Conservation (phyloP, 2,113 vertebrate genomes). For the Chauna torquata region DNA sequence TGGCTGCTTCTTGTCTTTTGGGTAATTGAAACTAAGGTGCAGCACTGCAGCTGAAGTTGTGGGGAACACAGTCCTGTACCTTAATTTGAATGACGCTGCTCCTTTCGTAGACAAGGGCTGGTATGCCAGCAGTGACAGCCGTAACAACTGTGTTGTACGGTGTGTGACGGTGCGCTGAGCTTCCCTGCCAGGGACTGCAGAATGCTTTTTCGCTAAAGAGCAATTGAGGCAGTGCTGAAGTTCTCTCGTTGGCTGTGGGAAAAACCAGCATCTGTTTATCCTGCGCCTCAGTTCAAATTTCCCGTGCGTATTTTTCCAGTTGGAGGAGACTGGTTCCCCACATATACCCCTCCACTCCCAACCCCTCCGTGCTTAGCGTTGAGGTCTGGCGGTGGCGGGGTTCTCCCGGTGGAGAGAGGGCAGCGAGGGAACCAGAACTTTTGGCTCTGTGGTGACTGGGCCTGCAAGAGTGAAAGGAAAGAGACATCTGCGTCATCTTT, state of each 20-base stretch:
- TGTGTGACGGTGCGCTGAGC: not conserved
- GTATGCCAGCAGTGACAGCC: rapidly evolving
- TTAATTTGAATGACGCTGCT: not conserved
- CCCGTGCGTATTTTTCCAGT: not conserved
- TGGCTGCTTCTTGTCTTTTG: not conserved
- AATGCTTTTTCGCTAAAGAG: not conserved
- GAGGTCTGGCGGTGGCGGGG: not conserved
- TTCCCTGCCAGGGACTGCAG: not conserved
- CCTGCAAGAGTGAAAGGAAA: not conserved
- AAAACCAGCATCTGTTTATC: not conserved
- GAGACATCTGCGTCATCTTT: not conserved
- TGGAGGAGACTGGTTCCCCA: rapidly evolving
- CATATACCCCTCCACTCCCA: not conserved
- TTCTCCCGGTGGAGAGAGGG: not conserved
- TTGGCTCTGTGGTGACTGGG: not conserved
- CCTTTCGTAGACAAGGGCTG: not conserved
- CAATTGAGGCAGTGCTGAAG: not conserved
- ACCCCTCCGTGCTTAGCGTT: rapidly evolving
- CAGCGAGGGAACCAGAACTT: not conserved
- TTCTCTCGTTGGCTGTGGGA: not conserved
- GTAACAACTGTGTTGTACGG: not conserved
- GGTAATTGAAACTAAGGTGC: not conserved
- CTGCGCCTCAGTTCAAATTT: not conserved
- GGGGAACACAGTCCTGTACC: not conserved
- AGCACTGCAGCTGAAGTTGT: not conserved